Evolutionary conservation across 2,888 invertebrate genomes (phyloP), one percentile per base, ranked within the genome.

Genomic region (Sarcophaga rosellei): DNA sequence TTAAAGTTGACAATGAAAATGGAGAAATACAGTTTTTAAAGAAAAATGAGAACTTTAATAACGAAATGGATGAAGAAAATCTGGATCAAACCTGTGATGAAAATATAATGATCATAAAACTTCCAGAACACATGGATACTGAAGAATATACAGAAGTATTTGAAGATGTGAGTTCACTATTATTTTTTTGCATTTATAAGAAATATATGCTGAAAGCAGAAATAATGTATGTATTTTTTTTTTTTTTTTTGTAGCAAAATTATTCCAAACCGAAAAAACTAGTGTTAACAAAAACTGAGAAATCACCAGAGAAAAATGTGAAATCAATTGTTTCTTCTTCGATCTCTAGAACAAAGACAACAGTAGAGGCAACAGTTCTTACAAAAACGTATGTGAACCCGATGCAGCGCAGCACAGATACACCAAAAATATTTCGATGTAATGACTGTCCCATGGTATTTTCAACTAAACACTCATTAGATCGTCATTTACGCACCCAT

Each of bases 361-460:
- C 47, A 21, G 25, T 44, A 44, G 66, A 73, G 88, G 82, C 65
- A 85, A 92, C 93, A 0, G 93, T 80, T 25, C 21, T 87, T 1
- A 77, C 88, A 2, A 87, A 86, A 62, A 87, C 86, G 17, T 86
- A 84, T 47, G 86, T 87, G 1, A 88, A 87, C 3, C 81, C 85
- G 84, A 3, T 88, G 70, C 6, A 89, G 23, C 89, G 91, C 1
- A 75, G 66, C 17, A 91, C 90, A 4, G 91, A 92, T 66, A 90
- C 91, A 3, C 84, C 94, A 12, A 94, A 94, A 86, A 94, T 95
- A 15, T 95, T 95, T 89, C 94, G 94, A 88, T 96, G 95, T 87
- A 94, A 94, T 3, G 93, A 95, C 78, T 96, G 96, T 89, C 95
- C 95, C 0, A 95, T 95, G 90, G 94, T 95, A 0, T 95, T 95